Base-by-base conservation (phyloP, 2,797 vertebrate species). In the Lutjanus argentimaculatus region DNA sequence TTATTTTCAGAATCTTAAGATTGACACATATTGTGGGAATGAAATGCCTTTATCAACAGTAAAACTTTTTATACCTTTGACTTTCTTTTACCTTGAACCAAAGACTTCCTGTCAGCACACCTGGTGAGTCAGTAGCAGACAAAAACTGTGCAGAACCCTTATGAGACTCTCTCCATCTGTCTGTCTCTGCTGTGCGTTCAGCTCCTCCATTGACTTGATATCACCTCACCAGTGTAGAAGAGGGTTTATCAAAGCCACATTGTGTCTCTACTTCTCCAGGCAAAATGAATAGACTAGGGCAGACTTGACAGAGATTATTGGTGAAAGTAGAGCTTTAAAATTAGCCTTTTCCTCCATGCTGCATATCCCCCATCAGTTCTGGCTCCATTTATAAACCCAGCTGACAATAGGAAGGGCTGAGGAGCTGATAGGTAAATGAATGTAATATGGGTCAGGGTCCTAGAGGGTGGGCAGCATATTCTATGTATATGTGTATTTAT, bases 331-430 rank as follows among this genome's bases (percentile, higher is more conserved):
- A 66, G 78, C 74, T 91, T 73, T 86, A 79, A 77, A 64, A 75
- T 67, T 8, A 77, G 86, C 61, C 64, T n/a, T 73, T 76, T 51
- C 40, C 13, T 3, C 11, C 58, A n/a, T 40, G 67, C 48, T 77
- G 71, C 45, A 56, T 67, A 72, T 78, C 75, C 71, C 52, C 25
- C 22, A 36, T 36, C 30, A 64, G 45, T 77, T 83, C 75, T 6
- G 36, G 36, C 72, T 84, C 71, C 77, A 76, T 93, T 92, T 90
- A 59, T 90, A 89, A 88, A 83, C 55, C 51, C 30, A 42, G 56
- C 70, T 70, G 85, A 89, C 85, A 85, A 78, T 66, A 77, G 67
- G 16, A 13, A 87, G 67, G 61, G 73, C 67, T 30, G 30, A 77
- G 77, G 80, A 77, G 66, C 76, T 61, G 43, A 77, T 67, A 61